Evolutionary conservation across 2,888 invertebrate species (phyloP), one percentile per base, ranked within the genome.

Genomic region (Rutpela maculata): DNA sequence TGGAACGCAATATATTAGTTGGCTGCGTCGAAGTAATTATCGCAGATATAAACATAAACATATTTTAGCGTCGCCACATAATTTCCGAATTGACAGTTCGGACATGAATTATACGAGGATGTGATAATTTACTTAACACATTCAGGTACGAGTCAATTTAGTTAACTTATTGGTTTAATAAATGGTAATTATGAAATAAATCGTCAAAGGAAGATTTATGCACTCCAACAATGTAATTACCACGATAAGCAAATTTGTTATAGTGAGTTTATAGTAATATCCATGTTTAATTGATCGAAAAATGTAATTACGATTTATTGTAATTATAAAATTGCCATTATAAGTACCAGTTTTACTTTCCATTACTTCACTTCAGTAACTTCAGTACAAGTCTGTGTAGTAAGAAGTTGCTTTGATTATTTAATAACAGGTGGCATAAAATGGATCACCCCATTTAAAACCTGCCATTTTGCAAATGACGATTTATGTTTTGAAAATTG

Each of bases 91-190:
- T 78, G 80, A 80, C 81, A 80, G 78, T 74, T 59, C 10, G 31
- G 60, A 67, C 76, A 60, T 80, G 81, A 81, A 19, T 80, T 80
- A 81, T 76, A 50, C 71, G 65, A 35, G 62, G 50, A 62, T 76
- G 73, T 74, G 77, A 76, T 81, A 81, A 81, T 81, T 81, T 80
- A 81, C 80, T 80, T 80, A 80, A 76, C 78, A 76, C 80, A 76
- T 75, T 76, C 63, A 68, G 69, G 74, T 81, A 80, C 57, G 78
- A 81, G 80, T 80, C 78, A 78, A 81, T 81, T 80, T 81, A 69
- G 74, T 75, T 72, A 80, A 80, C 75, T 73, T 80, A 81, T 78
- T 79, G 81, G 78, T 76, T 78, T 78, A 78, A 80, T 79, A 78
- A 80, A 77, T 74, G 77, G 78, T 80, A 81, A 81, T 80, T 78